phyloP scores from a whole-genome alignment of 2,797 vertebrate species.

The Danionella dracula region DNA sequence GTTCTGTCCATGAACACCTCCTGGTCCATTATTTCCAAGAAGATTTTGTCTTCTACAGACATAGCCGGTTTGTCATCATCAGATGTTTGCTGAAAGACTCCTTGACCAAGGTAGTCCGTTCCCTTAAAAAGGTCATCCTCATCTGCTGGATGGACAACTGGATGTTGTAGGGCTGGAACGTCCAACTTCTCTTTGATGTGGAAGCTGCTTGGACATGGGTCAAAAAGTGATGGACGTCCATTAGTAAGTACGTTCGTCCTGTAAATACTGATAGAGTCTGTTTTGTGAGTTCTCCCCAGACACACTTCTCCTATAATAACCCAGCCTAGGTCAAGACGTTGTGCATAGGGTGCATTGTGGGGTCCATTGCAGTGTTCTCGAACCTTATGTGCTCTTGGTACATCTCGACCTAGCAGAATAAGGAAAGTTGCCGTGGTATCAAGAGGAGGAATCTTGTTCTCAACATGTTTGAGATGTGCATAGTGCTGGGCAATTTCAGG shows the following conservation, averaged over 20 bases:
- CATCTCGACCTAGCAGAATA: too few species aligned
- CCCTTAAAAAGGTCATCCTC: too few species aligned
- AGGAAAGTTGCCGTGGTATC: too few species aligned
- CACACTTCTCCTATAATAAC: too few species aligned
- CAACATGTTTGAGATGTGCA: not conserved
- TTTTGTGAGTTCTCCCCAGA: too few species aligned
- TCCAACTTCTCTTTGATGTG: not conserved
- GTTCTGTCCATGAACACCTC: too few species aligned
- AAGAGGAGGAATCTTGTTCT: not conserved
- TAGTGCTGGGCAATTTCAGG: not conserved
- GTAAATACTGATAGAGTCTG: not conserved
- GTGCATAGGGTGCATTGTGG: not conserved
- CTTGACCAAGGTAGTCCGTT: too few species aligned
- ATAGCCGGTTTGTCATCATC: not conserved
- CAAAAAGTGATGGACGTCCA: not conserved
- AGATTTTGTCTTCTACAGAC: too few species aligned
- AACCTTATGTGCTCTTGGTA: not conserved
- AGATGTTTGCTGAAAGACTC: not conserved
- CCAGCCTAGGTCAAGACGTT: not conserved
- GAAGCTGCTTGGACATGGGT: not conserved
- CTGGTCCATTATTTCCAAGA: too few species aligned
- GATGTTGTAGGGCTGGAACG: too few species aligned
- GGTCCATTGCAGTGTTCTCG: not conserved
- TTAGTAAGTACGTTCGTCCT: not conserved
- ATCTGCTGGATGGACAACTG: too few species aligned